Percentiles rank a stretch among this genome's conserved stretches.
phyloP scores from a whole-genome alignment of 1,140 invertebrate genomes.

The Pemphigus obesinymphae region DNA sequence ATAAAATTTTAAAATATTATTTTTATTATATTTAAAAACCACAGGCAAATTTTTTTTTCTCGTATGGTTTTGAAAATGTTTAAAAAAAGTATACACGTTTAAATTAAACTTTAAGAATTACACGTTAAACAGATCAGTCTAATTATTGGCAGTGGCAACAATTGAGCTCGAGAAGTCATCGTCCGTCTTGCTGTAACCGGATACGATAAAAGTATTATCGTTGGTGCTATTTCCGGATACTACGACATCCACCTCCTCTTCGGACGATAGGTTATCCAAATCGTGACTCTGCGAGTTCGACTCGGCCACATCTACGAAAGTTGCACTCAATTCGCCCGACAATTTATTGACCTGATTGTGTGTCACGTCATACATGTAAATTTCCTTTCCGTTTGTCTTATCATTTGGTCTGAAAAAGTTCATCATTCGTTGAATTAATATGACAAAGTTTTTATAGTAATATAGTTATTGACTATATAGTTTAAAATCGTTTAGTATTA shows the following conservation, averaged over 20 bases:
- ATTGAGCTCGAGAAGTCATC: neutral
- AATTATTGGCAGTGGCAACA: conserved; percentile 29
- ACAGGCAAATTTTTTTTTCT: neutral
- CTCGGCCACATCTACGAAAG: conserved; percentile 76
- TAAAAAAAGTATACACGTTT: neutral
- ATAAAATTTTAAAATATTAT: neutral
- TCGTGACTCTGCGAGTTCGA: conserved; percentile 69
- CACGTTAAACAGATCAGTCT: conserved; percentile 12
- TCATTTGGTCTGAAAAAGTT: conserved; percentile 51
- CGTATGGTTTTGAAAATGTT: neutral
- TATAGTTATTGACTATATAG: too few species aligned
- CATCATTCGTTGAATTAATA: neutral
- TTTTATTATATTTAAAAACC: neutral
- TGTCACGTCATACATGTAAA: conserved; percentile 76
- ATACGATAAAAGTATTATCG: neutral
- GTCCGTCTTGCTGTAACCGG: conserved; percentile 22
- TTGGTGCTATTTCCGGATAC: conserved; percentile 24
- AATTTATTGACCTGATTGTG: conserved; percentile 64
- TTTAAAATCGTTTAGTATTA: too few species aligned
- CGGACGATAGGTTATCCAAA: conserved; percentile 56
- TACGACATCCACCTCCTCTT: conserved; percentile 31
- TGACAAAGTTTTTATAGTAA: too few species aligned
- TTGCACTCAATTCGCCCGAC: conserved; percentile 67
- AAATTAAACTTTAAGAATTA: conserved; percentile 3
- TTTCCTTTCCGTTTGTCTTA: conserved; percentile 62